Evolutionary conservation across 2,113 vertebrate genomes (phyloP).

Genomic region (Neogobius melanostomus): DNA sequence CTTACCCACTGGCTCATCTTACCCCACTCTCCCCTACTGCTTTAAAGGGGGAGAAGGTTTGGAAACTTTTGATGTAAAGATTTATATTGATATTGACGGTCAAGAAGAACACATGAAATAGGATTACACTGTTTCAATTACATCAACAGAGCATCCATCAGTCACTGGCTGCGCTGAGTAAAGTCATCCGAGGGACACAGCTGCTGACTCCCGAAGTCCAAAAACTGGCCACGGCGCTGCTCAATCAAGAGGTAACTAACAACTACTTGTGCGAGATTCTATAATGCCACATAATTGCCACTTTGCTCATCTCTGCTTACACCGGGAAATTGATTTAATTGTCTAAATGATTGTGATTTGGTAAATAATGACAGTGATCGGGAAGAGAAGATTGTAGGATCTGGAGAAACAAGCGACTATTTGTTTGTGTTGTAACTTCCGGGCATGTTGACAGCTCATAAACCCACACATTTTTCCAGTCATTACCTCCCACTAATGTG

Average conservation of each 20-base stretch:
- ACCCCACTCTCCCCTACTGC: too few species aligned
- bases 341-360: conserved; percentile 10
- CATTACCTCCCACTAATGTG: conserved; percentile 11
- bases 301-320: neutral
- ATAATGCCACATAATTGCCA: neutral
- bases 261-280: neutral
- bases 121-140: too few species aligned
- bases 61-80: too few species aligned
- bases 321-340: neutral
- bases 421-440: conserved; percentile 17
- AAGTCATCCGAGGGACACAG: conserved; percentile 92
- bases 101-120: too few species aligned
- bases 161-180: conserved; percentile 93
- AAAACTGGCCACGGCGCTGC: conserved; percentile 86
- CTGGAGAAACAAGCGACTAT: conserved; percentile 12
- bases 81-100: too few species aligned
- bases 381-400: neutral
- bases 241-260: conserved; percentile 91
- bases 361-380: conserved; percentile 9
- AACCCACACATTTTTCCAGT: conserved; percentile 13
- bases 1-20: too few species aligned
- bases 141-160: conserved; percentile 84
- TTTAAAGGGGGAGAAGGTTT: too few species aligned
- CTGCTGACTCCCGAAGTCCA: conserved; percentile 89
- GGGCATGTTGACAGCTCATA: conserved; percentile 7